Base-by-base conservation (phyloP, 2,888 invertebrate genomes). In the Loripinus fragilis region DNA sequence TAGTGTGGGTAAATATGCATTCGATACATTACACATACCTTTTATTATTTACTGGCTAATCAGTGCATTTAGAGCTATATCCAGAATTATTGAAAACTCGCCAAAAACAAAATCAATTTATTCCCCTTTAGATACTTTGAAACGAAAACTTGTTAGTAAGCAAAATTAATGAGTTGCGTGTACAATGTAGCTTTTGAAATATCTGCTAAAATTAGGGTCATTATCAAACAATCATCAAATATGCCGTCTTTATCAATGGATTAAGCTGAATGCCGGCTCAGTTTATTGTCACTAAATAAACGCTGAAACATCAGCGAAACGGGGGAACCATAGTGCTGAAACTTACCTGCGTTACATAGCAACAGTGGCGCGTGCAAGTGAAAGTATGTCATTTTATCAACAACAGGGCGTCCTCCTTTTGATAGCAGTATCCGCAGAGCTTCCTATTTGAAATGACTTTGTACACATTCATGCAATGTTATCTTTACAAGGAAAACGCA, bases 311-410 rank as follows among this genome's bases (percentile, higher is more conserved):
- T 55, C 8, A 2, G 55, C 3, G n/a, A 33, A 33, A 33, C 30
- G 33, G 60, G 60, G 60, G 20, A 12, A 12, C 60, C 30, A 17
- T 1, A 17, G 1, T 2, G 60, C 15, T 33, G 60, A 20, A 1
- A 20, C 12, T n/a, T 7, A 52, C 25, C 1, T 52, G 2, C 12
- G 60, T 60, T 60, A 33, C 60, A 60, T 60, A 33, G 60, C 30
- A 60, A 60, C 60, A 28, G 60, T 28, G 60, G 60, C 60, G 30
- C 60, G 60, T 60, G 60, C 60, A 20, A 60, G 60, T 60, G 60
- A 60, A 60, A 60, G 60, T 60, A 60, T 60, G 60, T 60, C 33
- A 7, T 33, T 33, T 30, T 28, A 60, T 60, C 60, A 60, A 60
- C 60, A 60, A 20, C 33, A 33, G 60, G 60, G 60, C 60, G 60